phyloP scores from a whole-genome alignment of 2,888 invertebrate genomes.

The Phymatocera aterrima region DNA sequence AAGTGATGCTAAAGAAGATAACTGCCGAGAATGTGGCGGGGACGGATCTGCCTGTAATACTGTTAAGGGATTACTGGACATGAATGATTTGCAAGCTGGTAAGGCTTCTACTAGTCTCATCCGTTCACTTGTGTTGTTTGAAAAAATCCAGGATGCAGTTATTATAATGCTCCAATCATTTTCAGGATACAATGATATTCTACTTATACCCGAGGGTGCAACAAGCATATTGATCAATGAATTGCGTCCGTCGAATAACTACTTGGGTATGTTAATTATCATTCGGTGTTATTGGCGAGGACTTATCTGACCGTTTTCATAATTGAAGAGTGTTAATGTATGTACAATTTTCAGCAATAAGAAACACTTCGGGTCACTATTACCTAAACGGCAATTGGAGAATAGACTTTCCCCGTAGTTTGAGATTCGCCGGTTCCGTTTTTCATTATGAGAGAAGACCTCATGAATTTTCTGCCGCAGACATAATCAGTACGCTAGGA shows the following conservation, averaged over 20 bases:
- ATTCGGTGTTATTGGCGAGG: neutral
- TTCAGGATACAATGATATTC: conserved; percentile 93
- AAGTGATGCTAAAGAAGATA: conserved; percentile 90
- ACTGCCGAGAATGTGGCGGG: conserved; percentile 94
- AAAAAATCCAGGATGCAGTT: neutral
- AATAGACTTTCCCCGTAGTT: conserved; percentile 91
- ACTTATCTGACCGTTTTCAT: conserved; percentile 47
- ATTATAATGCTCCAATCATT: neutral
- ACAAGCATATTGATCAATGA: conserved; percentile 92
- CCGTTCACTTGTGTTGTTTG: too few relatives aligned
- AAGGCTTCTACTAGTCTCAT: conserved; percentile 58
- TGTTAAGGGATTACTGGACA: conserved; percentile 82
- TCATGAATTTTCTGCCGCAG: conserved; percentile 89
- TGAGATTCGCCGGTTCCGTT: conserved; percentile 88
- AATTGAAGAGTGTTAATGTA: neutral
- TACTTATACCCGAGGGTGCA: conserved; percentile 94
- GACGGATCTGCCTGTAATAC: conserved; percentile 93
- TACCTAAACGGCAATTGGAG: conserved; percentile 97
- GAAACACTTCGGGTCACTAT: conserved; percentile 88
- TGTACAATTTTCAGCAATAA: conserved; percentile 81
- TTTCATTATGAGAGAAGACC: conserved; percentile 93
- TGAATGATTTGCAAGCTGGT: conserved; percentile 86
- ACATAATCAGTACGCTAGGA: conserved; percentile 88
- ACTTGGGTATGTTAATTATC: conserved; percentile 82
- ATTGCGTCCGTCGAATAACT: conserved; percentile 89